Conservation (phyloP, 64 coral and sea anemone genomes). For the Pocillopora verrucosa region DNA sequence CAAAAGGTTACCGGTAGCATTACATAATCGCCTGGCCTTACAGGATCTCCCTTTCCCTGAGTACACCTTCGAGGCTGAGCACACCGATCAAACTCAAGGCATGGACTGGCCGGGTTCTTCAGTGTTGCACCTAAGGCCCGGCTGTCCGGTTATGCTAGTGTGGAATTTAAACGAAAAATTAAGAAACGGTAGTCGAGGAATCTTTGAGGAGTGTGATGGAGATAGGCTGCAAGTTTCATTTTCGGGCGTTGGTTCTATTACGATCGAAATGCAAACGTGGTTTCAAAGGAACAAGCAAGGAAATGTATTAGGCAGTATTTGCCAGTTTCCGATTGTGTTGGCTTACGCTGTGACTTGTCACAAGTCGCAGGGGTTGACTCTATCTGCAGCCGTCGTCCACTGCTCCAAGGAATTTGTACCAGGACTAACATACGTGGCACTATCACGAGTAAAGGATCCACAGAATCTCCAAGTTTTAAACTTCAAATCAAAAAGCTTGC, state of each 20-base stretch:
- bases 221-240: background rate
- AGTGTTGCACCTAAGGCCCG: constrained; percentile 5
- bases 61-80: too few relatives aligned
- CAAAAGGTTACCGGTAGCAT: too few relatives aligned
- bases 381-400: constrained; percentile 29
- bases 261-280: background rate
- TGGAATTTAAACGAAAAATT: constrained; percentile 49
- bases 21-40: background rate
- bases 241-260: background rate
- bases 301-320: background rate
- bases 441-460: constrained; percentile 20
- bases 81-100: too few relatives aligned
- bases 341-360: constrained; percentile 25
- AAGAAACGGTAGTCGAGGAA: constrained; percentile 17
- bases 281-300: background rate
- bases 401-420: constrained; percentile 53
- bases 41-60: background rate
- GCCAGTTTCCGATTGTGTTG: background rate
- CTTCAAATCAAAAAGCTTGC: constrained; percentile 6
- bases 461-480: constrained; percentile 27
- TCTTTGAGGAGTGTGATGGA: constrained; percentile 27
- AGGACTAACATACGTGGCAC: constrained; percentile 47
- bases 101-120: background rate
- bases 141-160: constrained; percentile 52
- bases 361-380: constrained; percentile 42